Base-by-base conservation (phyloP, 2,113 vertebrate species). In the Austrofundulus limnaeus region DNA sequence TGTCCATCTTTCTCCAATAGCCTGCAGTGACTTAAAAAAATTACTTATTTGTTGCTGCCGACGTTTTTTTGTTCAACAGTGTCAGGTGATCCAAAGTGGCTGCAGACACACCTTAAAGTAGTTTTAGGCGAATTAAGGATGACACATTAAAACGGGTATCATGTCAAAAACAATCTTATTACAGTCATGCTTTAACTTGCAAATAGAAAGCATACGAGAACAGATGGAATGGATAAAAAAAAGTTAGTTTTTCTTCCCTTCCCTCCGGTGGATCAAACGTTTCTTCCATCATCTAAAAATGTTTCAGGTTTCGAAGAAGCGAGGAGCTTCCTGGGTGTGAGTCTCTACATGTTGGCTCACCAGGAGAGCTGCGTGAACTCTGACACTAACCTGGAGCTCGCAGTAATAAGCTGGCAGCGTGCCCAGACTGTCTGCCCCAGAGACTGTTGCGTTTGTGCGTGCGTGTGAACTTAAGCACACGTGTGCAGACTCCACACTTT, bases 391-490 rank as follows among this genome's bases (percentile, higher is more conserved):
- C 76, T 83, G 57, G 72, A 82, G 75, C 76, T 89, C 76, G 48
- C 69, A 87, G 72, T 80, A 87, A 86, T 82, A 73, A 85, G 63
- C 66, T 90, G 75, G 85, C 80, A 87, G 41, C 20, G 62, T 80
- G 86, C 84, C 88, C 58, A 72, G 75, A 71, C 77, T 77, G 43
- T 58, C 81, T 84, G 72, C 70, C 77, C 78, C 56, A 59, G 64
- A 73, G 82, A 77, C 64, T 61, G 53, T 46, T 70, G 62, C 59
- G 13, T 1, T 34, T 65, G 58, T 51, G 31, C 31, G 46, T 17
- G 41, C 1, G 50, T 43, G 57, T 52, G 58, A 54, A 23, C 23
- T 34, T 7, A 31, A 47, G 64, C 61, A 69, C 54, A 53, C 46
- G 54, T 17, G 19, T 61, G 52, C 60, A 69, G 38, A 80, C 63